phyloP scores from a whole-genome alignment of 2,888 invertebrate species.

The Pecten maximus region DNA sequence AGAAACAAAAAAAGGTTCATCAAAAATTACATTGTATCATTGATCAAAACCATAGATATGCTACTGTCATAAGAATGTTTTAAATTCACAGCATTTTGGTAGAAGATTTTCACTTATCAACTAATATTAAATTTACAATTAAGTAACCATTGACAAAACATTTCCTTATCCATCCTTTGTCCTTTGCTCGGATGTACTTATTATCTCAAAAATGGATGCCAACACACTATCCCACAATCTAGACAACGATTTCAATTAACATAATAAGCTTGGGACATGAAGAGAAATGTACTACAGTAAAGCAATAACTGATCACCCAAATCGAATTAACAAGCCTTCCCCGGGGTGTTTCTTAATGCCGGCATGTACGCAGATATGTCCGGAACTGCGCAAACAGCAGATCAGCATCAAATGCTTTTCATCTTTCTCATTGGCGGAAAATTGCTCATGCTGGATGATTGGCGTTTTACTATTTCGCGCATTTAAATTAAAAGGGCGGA shows the following conservation, averaged over 20 bases:
- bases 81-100: too few relatives aligned
- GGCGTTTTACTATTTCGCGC: conserved; percentile 20
- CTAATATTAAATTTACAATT: neutral
- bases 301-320: conserved; percentile 33
- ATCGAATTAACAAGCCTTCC: conserved; percentile 30
- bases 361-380: conserved; percentile 26
- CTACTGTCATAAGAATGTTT: too few relatives aligned
- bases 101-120: neutral
- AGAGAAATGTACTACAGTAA: neutral
- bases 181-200: neutral
- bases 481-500: conserved; percentile 41
- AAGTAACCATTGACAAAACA: neutral
- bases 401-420: conserved; percentile 37
- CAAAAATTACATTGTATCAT: too few relatives aligned
- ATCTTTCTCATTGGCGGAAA: conserved; percentile 47
- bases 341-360: neutral
- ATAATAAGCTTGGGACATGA: neutral
- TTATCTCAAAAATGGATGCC: neutral
- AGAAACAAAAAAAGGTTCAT: too few relatives aligned
- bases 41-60: too few relatives aligned
- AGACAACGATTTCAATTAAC: conserved; percentile 8
- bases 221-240: neutral
- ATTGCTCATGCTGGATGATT: conserved; percentile 39
- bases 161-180: neutral
- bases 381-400: conserved; percentile 25